Evolutionary conservation across 2,888 invertebrate genomes (phyloP).

Genomic region (Trissonchulus latispiculum): DNA sequence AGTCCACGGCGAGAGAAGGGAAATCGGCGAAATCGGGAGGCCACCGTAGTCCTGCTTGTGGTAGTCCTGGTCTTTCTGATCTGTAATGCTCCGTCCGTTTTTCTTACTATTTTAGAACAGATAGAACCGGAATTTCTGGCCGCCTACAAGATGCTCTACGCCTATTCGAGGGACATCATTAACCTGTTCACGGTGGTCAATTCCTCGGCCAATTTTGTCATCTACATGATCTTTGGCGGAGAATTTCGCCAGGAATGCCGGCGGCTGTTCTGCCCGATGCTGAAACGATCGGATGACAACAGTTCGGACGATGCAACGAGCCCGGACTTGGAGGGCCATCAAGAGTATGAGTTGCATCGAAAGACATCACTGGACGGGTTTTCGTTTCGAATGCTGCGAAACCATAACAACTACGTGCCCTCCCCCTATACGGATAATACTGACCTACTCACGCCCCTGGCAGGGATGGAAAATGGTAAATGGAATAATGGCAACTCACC

Average conservation of each 20-base stretch:
- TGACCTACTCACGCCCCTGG: not conserved
- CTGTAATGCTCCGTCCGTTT: slow-evolving; percentile 40
- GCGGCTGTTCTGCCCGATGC: not conserved
- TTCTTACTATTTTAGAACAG: slow-evolving; percentile 34
- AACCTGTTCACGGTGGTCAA: slow-evolving; percentile 6
- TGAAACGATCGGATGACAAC: not conserved
- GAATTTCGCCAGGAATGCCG: slow-evolving; percentile 10
- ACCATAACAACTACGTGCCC: not conserved
- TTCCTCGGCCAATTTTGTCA: slow-evolving; percentile 5
- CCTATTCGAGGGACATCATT: not conserved
- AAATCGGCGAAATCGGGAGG: slow-evolving; percentile 29
- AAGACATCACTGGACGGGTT: not conserved
- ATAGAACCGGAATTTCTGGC: slow-evolving; percentile 22
- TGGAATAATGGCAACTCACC: no score
- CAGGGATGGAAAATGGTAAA: not conserved
- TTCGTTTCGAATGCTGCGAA: not conserved
- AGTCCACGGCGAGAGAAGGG: not conserved
- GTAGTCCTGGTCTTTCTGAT: slow-evolving; percentile 39
- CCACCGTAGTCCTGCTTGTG: slow-evolving; percentile 35
- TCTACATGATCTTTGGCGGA: slow-evolving; percentile 7
- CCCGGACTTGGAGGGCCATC: not conserved
- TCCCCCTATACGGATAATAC: not conserved
- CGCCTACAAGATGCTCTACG: not conserved
- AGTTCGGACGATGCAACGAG: not conserved
- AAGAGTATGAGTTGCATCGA: no score